Base-by-base conservation (phyloP, 2,797 vertebrate genomes). In the Macroramphosus scolopax region DNA sequence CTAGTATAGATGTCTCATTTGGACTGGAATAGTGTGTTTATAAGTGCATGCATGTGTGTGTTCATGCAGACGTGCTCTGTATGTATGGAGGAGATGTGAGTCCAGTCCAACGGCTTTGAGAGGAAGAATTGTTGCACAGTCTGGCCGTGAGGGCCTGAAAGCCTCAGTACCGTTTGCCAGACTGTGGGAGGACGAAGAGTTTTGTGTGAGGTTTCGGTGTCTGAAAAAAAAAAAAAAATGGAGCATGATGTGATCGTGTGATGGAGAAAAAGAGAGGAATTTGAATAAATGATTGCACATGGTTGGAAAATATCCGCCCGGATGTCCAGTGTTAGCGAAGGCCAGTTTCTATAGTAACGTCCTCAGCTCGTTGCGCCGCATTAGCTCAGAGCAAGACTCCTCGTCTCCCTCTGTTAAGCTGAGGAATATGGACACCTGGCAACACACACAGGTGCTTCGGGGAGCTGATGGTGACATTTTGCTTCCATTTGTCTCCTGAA, bases 261-360 rank as follows among this genome's bases (percentile, higher is more conserved):
- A 22, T 22, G 6, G 3, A 6, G 22, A 11, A 35, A 31, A 25
- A 22, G 5, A 42, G 22, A 22, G 4, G 26, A 12, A 35, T 48
- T 56, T 63, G 15, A 44, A 20, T 48, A 16, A 31, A 50, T 33
- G 9, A 5, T 36, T 51, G 29, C 57, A 61, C 60, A 26, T 45
- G 17, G 12, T 55, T 47, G 33, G 44, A 43, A 59, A 56, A 46
- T n/a, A n/a, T n/a, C n/a, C n/a, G n/a, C n/a, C n/a, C 3, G 6
- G 32, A 38, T 39, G 43, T 75, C 47, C 56, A 40, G 53, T 42
- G 31, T 68, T 63, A 55, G 66, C 56, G 64, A 78, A 68, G 50
- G 56, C 78, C 70, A 38, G 88, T 90, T 88, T 86, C 86, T 87
- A 88, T 88, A 86, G 89, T 81, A 88, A 91, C 84, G 70, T 74